Conservation (phyloP, 2,113 vertebrate genomes). For the Prionailurus viverrinus region DNA sequence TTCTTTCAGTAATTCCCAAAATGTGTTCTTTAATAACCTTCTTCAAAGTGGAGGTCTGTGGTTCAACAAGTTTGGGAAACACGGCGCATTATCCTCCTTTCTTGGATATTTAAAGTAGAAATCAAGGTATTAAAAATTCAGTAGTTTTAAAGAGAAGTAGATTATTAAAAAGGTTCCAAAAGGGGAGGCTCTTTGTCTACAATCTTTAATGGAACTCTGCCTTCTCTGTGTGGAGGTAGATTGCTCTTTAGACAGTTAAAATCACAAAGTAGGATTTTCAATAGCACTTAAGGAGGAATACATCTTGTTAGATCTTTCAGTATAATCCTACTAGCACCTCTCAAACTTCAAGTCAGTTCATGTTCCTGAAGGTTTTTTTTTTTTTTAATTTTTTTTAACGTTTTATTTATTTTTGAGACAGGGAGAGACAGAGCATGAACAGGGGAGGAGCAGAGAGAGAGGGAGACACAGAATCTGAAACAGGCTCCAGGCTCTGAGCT, state of each 20-base stretch:
- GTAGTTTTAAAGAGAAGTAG: conserved; percentile 32
- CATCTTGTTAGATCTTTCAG: background rate
- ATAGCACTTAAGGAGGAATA: background rate
- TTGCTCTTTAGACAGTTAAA: background rate
- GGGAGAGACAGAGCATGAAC: too few species aligned
- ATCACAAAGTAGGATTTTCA: background rate
- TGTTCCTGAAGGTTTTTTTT: background rate
- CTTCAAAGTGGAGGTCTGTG: conserved; percentile 35
- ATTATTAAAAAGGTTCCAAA: background rate
- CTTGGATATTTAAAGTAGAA: conserved; percentile 27
- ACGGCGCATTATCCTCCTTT: background rate
- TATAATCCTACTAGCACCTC: background rate
- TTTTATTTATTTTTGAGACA: too few species aligned
- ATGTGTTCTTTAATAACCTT: conserved; percentile 5
- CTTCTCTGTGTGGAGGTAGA: background rate
- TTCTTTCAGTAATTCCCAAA: conserved; percentile 25
- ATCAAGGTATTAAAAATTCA: conserved; percentile 40
- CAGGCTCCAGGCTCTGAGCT: too few species aligned
- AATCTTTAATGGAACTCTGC: background rate
- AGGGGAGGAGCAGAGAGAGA: too few species aligned
- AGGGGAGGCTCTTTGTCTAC: background rate
- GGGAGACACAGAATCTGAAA: too few species aligned
- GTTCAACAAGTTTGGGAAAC: conserved; percentile 34
- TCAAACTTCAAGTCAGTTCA: background rate
- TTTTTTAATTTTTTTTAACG: too few species aligned